Conservation (phyloP, 2,888 invertebrate genomes). For the Drosophila emarginata region DNA sequence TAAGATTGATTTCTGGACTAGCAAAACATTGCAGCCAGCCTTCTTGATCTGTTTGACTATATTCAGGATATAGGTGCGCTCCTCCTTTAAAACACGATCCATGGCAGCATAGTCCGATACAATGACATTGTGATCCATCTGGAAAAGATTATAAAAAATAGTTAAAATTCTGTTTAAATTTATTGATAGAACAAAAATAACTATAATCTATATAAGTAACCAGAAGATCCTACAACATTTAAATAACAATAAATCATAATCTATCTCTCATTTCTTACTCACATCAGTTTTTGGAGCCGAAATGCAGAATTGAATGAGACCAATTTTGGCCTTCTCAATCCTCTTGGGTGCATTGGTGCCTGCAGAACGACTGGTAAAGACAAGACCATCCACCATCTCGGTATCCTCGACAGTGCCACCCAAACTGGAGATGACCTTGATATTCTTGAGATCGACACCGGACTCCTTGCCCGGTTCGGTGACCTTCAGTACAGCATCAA, state of each 20-base stretch:
- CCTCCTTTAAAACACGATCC: conserved; percentile 99
- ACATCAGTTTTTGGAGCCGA: conserved; percentile 99
- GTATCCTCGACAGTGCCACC: conserved; percentile 99
- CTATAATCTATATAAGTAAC: too few species aligned
- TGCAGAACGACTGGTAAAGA: conserved; percentile 94
- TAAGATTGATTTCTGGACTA: conserved; percentile 92
- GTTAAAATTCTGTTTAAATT: too few species aligned
- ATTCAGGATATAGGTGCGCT: conserved; percentile 98
- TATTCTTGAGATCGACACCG: conserved; percentile 95
- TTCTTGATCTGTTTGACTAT: conserved; percentile 99
- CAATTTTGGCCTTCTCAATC: conserved; percentile 99
- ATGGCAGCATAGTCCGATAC: conserved; percentile 99
- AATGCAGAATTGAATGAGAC: conserved; percentile 99
- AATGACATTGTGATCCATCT: conserved; percentile 97
- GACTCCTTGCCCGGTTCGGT: conserved; percentile 85
- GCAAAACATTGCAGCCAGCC: conserved; percentile 97
- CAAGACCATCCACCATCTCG: conserved; percentile 96
- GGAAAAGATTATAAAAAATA: conserved; percentile 41
- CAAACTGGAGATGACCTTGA: conserved; percentile 97
- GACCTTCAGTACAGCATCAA: conserved; percentile 94
- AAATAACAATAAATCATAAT: neutral
- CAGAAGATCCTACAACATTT: too few species aligned
- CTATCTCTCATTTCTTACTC: conserved; percentile 78
- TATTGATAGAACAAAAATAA: too few species aligned
- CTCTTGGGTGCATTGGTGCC: conserved; percentile 96